Evolutionary conservation across 1,140 invertebrate genomes (phyloP).

Genomic region (Drosophila triauraria): DNA sequence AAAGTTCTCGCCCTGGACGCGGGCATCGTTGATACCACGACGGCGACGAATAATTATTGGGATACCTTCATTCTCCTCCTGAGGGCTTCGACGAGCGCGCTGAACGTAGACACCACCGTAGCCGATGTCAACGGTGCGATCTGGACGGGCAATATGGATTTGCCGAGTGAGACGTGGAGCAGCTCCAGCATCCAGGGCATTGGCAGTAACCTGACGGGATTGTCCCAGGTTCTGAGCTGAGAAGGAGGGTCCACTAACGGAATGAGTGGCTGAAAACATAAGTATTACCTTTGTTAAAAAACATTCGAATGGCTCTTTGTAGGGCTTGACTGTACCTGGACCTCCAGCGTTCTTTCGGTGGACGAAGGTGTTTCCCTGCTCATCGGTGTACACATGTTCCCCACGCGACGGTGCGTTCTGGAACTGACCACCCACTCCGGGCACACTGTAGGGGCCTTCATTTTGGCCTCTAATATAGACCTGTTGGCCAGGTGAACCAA

Average conservation of each 20-base stretch:
- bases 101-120: conserved; percentile 6
- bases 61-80: not conserved
- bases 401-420: conserved; percentile 32
- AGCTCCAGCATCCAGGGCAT: not conserved
- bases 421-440: conserved; percentile 55
- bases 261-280: conserved; percentile 27
- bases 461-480: conserved; percentile 63
- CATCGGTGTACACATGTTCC: conserved; percentile 53
- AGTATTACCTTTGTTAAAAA: not conserved
- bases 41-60: conserved; percentile 9
- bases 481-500: conserved; percentile 54
- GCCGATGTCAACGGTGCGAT: conserved; percentile 24
- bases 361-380: conserved; percentile 48
- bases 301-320: no score
- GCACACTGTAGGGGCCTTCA: conserved; percentile 42
- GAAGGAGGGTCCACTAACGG: conserved; percentile 38
- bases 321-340: conserved; percentile 11
- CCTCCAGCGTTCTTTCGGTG: conserved; percentile 32
- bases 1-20: conserved; percentile 62
- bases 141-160: conserved; percentile 20
- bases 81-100: conserved; percentile 8
- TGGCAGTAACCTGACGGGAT: not conserved
- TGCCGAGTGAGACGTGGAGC: conserved; percentile 10
- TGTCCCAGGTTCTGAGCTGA: conserved; percentile 24
- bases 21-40: conserved; percentile 34